These are phyloP conservation scores for Carettochelys insculpta DNA, from an alignment of 2,113 vertebrate species.

Conservation along the genomic window DNA sequence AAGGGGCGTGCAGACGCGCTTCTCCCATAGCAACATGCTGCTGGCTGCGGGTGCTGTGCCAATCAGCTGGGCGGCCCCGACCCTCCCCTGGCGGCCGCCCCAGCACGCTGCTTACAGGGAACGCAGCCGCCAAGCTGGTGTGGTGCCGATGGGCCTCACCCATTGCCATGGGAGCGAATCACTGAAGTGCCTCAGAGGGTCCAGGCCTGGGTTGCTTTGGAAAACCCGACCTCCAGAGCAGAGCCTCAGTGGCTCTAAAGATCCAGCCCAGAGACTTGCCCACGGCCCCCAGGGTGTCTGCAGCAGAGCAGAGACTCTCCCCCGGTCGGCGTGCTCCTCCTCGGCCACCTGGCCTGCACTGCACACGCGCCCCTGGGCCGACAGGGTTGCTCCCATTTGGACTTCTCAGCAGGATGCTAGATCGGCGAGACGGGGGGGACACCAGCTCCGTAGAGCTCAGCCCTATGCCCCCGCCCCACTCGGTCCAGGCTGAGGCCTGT, in stretches of 20 bases:
- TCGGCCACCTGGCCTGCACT: too few species aligned
- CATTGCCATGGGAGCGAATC: not conserved
- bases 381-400: not conserved
- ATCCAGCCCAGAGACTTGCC: not conserved
- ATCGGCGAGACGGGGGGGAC: too few species aligned
- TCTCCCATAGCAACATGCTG: too few species aligned
- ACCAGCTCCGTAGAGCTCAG: not conserved
- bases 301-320: rapidly evolving
- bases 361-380: not conserved
- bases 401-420: not conserved
- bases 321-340: not conserved
- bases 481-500: not conserved
- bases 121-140: too few species aligned
- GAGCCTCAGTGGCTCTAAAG: not conserved
- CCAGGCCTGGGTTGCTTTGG: too few species aligned
- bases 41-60: too few species aligned
- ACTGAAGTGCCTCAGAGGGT: too few species aligned
- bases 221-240: too few species aligned
- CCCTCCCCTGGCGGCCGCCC: too few species aligned
- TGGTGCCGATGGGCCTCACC: not conserved
- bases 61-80: too few species aligned
- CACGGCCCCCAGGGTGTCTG: not conserved
- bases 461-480: not conserved
- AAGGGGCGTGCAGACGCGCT: too few species aligned
- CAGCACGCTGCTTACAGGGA: too few species aligned